Percentiles rank a stretch among this genome's conserved stretches.
phyloP scores from a whole-genome alignment of 2,113 vertebrate genomes.

The Bubo bubo region DNA sequence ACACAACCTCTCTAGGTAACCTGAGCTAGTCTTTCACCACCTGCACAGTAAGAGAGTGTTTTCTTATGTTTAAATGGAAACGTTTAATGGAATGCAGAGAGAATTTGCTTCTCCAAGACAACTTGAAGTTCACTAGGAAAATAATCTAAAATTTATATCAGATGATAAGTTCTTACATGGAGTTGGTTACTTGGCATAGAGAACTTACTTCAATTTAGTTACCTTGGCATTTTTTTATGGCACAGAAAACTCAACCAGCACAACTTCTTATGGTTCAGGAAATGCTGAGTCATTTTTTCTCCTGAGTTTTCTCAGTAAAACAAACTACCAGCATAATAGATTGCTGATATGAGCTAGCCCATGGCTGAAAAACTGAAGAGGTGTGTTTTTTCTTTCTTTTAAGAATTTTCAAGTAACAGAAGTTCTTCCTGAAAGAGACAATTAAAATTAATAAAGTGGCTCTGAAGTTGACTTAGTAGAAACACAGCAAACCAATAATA shows the following conservation, averaged over 20 bases:
- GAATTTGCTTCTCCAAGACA: neutral
- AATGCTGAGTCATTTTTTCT: neutral
- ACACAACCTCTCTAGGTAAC: neutral
- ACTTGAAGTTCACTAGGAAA: neutral
- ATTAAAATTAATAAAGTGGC: neutral
- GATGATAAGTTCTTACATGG: neutral
- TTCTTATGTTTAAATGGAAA: neutral
- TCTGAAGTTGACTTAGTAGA: neutral
- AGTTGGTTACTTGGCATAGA: neutral
- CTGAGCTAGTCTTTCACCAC: neutral
- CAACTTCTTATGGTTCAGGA: neutral
- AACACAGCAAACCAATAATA: neutral
- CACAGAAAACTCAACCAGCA: neutral
- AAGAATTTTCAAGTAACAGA: neutral
- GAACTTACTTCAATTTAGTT: neutral
- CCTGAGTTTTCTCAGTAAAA: neutral
- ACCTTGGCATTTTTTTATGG: neutral
- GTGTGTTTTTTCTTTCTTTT: neutral
- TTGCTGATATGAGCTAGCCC: neutral
- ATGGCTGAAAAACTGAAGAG: neutral
- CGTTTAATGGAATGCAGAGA: neutral
- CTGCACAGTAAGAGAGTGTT: neutral
- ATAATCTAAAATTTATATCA: neutral
- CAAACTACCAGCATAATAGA: neutral
- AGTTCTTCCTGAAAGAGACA: neutral